Evolutionary conservation across 2,888 invertebrate genomes (phyloP).

Genomic region (Gari tellinella): DNA sequence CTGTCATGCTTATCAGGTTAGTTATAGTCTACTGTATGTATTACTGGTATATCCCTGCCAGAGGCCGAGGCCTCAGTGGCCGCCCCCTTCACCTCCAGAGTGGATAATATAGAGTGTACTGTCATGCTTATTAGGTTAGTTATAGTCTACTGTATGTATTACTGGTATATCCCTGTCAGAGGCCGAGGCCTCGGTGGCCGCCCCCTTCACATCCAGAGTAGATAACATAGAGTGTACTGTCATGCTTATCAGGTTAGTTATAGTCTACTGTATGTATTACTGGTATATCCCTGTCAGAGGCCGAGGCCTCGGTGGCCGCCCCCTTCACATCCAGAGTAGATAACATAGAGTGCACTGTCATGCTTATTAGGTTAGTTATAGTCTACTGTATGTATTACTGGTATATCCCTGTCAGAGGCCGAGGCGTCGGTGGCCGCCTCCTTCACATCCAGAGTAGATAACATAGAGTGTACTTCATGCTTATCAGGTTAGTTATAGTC

Average conservation of each 20-base stretch:
- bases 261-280: too few species aligned
- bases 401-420: slow-evolving; percentile 81
- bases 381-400: slow-evolving; percentile 77
- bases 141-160: too few species aligned
- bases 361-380: slow-evolving; percentile 77
- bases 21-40: too few species aligned
- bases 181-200: slow-evolving; percentile 87
- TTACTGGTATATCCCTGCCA: too few species aligned
- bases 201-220: slow-evolving; percentile 86
- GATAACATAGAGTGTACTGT: slow-evolving; percentile 84
- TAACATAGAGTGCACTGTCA: slow-evolving; percentile 84
- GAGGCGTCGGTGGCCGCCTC: slow-evolving; percentile 87
- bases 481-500: too few species aligned
- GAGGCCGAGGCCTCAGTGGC: too few species aligned
- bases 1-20: too few species aligned
- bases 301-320: slow-evolving; percentile 87
- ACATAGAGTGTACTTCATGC: slow-evolving; percentile 85
- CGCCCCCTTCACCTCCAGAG: too few species aligned
- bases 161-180: too few species aligned
- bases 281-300: slow-evolving; percentile 83
- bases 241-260: slow-evolving; percentile 79
- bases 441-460: slow-evolving; percentile 85
- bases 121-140: too few species aligned
- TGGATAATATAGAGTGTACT: too few species aligned
- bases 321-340: slow-evolving; percentile 86